phyloP scores from a whole-genome alignment of 2,888 invertebrate genomes.

The Clivina fossor region DNA sequence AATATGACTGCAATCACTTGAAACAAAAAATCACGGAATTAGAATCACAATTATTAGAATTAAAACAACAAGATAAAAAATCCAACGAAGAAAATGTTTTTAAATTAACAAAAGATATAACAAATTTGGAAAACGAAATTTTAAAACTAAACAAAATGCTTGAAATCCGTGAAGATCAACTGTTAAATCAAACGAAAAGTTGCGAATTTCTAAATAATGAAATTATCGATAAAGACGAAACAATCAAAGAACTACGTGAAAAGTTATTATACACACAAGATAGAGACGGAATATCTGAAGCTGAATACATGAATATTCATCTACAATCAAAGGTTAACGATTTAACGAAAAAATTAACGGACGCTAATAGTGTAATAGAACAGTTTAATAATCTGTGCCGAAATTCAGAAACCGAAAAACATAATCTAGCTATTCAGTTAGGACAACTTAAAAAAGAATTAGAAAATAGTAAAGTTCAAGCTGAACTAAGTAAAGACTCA shows the following conservation, averaged over 20 bases:
- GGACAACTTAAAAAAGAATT: constrained; percentile 18
- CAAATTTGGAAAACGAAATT: constrained; percentile 28
- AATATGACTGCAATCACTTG: constrained; percentile 14
- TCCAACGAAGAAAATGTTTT: constrained; percentile 2
- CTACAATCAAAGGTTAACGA: constrained; percentile 21
- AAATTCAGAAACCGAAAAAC: constrained; percentile 33
- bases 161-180: constrained; percentile 20
- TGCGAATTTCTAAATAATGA: constrained; percentile 21
- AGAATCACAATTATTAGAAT: constrained; percentile 10
- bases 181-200: constrained; percentile 28
- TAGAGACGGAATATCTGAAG: neutral
- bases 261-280: constrained; percentile 7
- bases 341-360: constrained; percentile 35
- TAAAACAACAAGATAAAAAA: too few relatives aligned
- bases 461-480: neutral
- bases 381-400: constrained; percentile 32
- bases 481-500: too few relatives aligned
- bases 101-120: constrained; percentile 18
- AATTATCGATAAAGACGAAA: constrained; percentile 19
- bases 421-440: constrained; percentile 19
- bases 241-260: constrained; percentile 5
- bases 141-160: constrained; percentile 20
- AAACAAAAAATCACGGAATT: constrained; percentile 13
- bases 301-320: constrained; percentile 4
- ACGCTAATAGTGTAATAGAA: constrained; percentile 29